Evolutionary conservation across 2,888 invertebrate species (phyloP), one percentile per base, ranked within the genome.

Genomic region (Chaitophorus viminalis): DNA sequence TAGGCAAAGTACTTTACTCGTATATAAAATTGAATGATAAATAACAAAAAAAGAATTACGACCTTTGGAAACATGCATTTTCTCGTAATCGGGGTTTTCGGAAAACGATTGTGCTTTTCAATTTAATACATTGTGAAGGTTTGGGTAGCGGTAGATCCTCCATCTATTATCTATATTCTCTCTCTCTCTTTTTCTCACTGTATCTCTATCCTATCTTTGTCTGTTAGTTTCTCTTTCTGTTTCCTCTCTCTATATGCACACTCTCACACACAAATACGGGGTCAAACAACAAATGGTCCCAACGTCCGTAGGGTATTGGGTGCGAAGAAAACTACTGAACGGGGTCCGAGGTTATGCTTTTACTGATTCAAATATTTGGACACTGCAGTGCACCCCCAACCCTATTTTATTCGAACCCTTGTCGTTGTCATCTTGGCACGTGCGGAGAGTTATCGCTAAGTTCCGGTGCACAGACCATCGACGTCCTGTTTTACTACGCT

Each of bases 311-410:
- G 74, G 74, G 74, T 39, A 74, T 74, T 74, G 31, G 68, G 68
- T 29, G 70, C 70, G 70, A 70, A 65, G 65, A 65, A 65, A 65
- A 60, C 25, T 25, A 68, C 29, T 60, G 68, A 11, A 70, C 29
- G 70, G 18, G 21, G 60, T 60, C 60, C 60, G 60, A 60, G 60
- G 60, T 60, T 60, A 70, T 70, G 70, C 29, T 29, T 70, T 70
- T 70, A 70, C 70, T 31, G 70, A 70, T 70, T 70, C 70, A 70
- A 70, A 70, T 70, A 70, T 70, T 70, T 70, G 70, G 70, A 70
- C 70, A 29, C 70, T 11, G 29, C 70, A n/a, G n/a, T n/a, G 65
- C 4, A 29, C 29, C 11, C 70, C 17, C 60, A 60, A 21, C 65
- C 29, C 17, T 31, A 9, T 29, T 70, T 17, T 31, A 29, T 17